Evolutionary conservation across 2,797 vertebrate species (phyloP).

Genomic region (Gobio occitaniae): DNA sequence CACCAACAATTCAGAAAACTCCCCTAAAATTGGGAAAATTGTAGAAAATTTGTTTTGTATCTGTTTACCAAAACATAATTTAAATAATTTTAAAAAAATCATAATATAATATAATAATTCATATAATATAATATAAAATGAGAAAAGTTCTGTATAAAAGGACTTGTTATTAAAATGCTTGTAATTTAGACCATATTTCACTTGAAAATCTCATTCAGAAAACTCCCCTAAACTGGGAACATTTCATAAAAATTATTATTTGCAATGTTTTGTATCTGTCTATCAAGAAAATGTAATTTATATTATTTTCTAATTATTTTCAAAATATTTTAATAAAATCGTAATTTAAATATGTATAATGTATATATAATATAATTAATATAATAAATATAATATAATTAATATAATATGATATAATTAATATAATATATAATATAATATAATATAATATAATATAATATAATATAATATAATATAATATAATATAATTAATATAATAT

Average conservation of each 20-base stretch:
- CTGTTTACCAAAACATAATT: no score
- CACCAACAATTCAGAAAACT: neutral
- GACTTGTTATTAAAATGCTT: neutral
- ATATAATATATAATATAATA: neutral
- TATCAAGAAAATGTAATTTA: neutral
- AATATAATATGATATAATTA: neutral
- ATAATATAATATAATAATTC: no score
- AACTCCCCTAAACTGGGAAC: neutral
- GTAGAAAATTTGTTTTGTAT: neutral
- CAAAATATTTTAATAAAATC: no score
- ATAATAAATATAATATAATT: neutral
- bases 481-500: neutral
- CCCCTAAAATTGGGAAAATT: neutral
- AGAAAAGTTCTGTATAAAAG: neutral
- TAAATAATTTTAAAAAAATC: no score
- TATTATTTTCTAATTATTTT: no score
- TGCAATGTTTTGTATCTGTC: neutral
- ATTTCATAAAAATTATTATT: neutral
- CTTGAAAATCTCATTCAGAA: neutral
- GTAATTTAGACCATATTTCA: neutral
- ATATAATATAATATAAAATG: no score
- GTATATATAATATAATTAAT: no score
- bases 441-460: neutral
- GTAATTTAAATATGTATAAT: neutral
- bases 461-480: neutral